Percentiles rank a stretch among this genome's conserved stretches.
Conservation (phyloP, 1,140 invertebrate species). For the Chironomus striatipennis region DNA sequence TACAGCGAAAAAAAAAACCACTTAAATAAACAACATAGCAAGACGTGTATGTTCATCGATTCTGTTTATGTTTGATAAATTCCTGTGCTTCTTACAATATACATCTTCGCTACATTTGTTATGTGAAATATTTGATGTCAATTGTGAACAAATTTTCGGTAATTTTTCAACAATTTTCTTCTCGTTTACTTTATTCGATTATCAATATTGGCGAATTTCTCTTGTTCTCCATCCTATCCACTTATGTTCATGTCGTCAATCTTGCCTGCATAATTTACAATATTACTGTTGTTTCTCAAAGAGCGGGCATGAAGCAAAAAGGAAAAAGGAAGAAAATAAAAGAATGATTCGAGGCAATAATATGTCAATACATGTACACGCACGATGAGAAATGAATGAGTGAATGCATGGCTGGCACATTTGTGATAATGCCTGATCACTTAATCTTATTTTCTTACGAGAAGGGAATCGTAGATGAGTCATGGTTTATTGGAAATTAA, state of each 20-base stretch:
- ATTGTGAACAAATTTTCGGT: conserved; percentile 13
- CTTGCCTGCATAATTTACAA: conserved; percentile 13
- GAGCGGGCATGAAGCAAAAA: too few relatives aligned
- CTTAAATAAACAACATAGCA: too few relatives aligned
- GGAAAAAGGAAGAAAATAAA: too few relatives aligned
- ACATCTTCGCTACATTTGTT: not conserved
- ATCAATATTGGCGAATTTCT: not conserved
- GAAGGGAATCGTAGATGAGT: not conserved
- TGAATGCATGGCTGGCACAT: not conserved
- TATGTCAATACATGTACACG: not conserved
- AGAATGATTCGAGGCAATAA: not conserved
- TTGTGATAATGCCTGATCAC: conserved; percentile 19
- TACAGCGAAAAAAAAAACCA: too few relatives aligned
- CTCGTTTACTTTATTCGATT: not conserved
- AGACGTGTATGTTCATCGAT: too few relatives aligned
- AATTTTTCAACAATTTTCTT: not conserved
- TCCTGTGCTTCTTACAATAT: not conserved
- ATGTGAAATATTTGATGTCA: conserved; percentile 8
- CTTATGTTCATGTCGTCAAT: not conserved
- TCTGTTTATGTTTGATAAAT: not conserved
- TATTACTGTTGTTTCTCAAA: not conserved
- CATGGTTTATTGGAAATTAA: too few relatives aligned
- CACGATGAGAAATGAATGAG: not conserved
- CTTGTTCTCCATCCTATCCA: not conserved
- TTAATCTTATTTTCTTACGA: conserved; percentile 17